Percentiles rank a stretch among this genome's conserved stretches.
phyloP scores from a whole-genome alignment of 2,888 invertebrate genomes.

The Agonopterix subpropinquella region DNA sequence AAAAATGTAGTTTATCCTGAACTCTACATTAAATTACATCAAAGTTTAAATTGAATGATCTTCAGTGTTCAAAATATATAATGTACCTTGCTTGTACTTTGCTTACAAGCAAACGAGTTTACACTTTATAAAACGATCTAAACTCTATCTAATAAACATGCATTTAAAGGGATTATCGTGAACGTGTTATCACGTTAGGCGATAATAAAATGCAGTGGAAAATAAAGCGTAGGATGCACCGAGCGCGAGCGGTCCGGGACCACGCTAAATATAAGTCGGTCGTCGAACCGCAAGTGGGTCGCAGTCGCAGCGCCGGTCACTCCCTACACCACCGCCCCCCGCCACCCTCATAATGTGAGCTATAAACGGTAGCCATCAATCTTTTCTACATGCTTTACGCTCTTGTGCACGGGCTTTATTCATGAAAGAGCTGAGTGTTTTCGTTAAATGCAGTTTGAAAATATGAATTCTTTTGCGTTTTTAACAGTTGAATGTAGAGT shows the following conservation, averaged over 20 bases:
- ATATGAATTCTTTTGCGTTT: too few relatives aligned
- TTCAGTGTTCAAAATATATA: too few relatives aligned
- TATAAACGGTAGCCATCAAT: slow-evolving; percentile 2
- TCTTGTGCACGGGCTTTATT: not conserved
- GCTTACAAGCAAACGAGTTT: too few relatives aligned
- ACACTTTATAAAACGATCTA: not conserved
- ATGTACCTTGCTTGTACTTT: too few relatives aligned
- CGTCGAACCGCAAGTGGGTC: slow-evolving; percentile 63
- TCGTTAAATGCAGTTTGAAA: too few relatives aligned
- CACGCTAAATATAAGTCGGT: slow-evolving; percentile 65
- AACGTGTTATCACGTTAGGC: slow-evolving; percentile 8
- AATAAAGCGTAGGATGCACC: slow-evolving; percentile 51
- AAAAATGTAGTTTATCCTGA: too few relatives aligned
- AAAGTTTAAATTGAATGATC: too few relatives aligned
- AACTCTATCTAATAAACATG: not conserved
- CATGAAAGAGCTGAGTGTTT: too few relatives aligned
- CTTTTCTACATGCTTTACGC: not conserved
- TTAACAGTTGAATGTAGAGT: too few relatives aligned
- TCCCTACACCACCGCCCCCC: slow-evolving; percentile 10
- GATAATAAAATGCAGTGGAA: slow-evolving; percentile 46
- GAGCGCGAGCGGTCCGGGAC: slow-evolving; percentile 28
- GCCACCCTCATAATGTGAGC: not conserved
- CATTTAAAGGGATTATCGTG: slow-evolving; percentile 7
- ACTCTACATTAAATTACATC: too few relatives aligned
- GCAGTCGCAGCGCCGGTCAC: slow-evolving; percentile 18